Conservation (phyloP, 2,113 vertebrate species). For the Catagonus wagneri region DNA sequence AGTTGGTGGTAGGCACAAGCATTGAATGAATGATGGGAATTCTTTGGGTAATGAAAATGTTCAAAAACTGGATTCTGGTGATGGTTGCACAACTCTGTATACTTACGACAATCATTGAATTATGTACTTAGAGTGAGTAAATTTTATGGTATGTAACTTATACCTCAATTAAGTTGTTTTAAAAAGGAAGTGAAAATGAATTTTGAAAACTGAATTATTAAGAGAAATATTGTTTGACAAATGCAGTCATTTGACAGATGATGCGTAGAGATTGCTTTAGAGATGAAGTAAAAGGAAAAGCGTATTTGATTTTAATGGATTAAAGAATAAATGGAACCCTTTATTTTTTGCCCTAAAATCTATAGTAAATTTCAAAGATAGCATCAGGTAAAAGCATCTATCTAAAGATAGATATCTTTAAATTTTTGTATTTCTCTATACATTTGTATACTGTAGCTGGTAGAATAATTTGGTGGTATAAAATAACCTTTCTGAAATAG, state of each 20-base stretch:
- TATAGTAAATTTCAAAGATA: not conserved
- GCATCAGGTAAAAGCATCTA: not conserved
- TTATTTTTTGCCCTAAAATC: not conserved
- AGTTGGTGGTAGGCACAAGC: not conserved
- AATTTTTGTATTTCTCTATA: not conserved
- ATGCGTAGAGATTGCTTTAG: constrained; percentile 46
- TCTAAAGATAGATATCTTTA: not conserved
- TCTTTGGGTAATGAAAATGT: not conserved
- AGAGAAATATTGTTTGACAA: not conserved
- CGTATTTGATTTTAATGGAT: not conserved
- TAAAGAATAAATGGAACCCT: not conserved
- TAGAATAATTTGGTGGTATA: not conserved
- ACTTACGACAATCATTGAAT: not conserved
- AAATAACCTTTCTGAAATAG: not conserved
- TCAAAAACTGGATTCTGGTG: not conserved
- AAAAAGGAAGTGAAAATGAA: not conserved
- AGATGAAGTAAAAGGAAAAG: not conserved
- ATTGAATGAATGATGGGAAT: not conserved
- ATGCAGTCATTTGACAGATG: constrained; percentile 1
- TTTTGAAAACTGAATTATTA: constrained; percentile 30
- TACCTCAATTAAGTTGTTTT: not conserved
- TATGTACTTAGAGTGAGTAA: not conserved
- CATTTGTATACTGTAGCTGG: not conserved
- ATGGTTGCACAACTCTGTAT: not conserved
- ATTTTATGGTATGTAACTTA: not conserved